These are phyloP conservation scores for Proisotoma minuta DNA, from an alignment of 2,888 invertebrate genomes.

Conservation along the genomic window DNA sequence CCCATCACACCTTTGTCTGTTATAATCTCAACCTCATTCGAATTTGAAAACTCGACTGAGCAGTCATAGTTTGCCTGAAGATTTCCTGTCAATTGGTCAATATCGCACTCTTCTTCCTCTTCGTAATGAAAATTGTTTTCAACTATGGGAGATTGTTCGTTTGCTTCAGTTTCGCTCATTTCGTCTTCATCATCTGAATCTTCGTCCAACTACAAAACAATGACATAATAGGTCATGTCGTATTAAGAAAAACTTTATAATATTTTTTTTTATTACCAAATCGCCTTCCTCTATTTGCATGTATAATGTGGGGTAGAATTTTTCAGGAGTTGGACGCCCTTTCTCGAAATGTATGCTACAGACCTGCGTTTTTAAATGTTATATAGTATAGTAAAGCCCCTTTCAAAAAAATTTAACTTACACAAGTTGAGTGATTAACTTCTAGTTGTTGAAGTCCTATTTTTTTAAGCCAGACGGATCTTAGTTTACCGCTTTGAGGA, in stretches of 20 bases:
- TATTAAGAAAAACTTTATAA: too few relatives aligned
- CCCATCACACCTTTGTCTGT: too few relatives aligned
- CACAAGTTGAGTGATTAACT: constrained; percentile 21
- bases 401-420: neutral
- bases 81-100: too few relatives aligned
- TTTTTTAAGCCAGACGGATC: constrained; percentile 19
- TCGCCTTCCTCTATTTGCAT: neutral
- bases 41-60: neutral
- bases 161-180: neutral
- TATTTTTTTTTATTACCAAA: neutral
- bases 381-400: neutral
- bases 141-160: neutral
- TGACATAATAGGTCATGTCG: too few relatives aligned
- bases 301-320: constrained; percentile 21
- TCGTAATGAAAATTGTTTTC: neutral
- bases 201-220: too few relatives aligned
- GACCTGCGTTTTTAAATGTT: constrained; percentile 10
- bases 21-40: too few relatives aligned
- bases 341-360: constrained; percentile 25
- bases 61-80: too few relatives aligned
- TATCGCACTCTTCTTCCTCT: neutral
- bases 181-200: neutral
- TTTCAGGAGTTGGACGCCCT: constrained; percentile 19
- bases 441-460: constrained; percentile 20
- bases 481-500: constrained; percentile 14